Evolutionary conservation across 2,888 invertebrate species (phyloP).

Genomic region (Tanytarsus gracilentus): DNA sequence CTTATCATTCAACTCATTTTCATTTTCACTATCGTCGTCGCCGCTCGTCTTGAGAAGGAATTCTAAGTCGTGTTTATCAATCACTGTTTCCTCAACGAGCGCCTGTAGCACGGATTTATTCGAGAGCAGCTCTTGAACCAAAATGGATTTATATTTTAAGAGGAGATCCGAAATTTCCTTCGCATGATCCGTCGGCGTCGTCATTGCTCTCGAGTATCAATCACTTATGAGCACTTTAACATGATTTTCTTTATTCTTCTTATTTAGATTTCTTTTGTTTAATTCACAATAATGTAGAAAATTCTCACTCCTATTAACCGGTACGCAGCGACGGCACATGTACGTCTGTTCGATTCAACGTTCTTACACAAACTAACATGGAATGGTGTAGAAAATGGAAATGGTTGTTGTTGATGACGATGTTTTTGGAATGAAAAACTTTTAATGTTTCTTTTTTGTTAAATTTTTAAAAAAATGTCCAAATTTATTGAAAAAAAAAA

Average conservation of each 20-base stretch:
- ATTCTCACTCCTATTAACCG: too few species aligned
- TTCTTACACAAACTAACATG: too few species aligned
- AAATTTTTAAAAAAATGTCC: too few species aligned
- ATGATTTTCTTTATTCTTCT: neutral
- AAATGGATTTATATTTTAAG: conserved; percentile 17
- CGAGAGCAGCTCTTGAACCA: conserved; percentile 1
- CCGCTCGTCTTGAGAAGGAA: neutral
- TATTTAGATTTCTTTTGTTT: too few species aligned
- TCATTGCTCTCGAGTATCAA: neutral
- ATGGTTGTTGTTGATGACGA: too few species aligned
- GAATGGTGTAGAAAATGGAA: too few species aligned
- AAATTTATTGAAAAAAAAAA: too few species aligned
- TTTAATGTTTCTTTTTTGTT: too few species aligned
- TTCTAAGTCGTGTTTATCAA: conserved; percentile 19
- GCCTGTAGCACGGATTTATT: conserved; percentile 10
- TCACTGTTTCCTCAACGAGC: conserved; percentile 18
- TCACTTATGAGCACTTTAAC: conserved; percentile 19
- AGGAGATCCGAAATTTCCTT: conserved; percentile 18
- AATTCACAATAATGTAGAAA: too few species aligned
- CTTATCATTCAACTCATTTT: conserved; percentile 17
- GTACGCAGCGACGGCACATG: too few species aligned
- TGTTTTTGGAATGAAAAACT: too few species aligned
- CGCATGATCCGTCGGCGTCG: conserved; percentile 22
- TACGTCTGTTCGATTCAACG: too few species aligned
- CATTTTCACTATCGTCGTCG: conserved; percentile 16